Evolutionary conservation across 2,113 vertebrate species (phyloP), one percentile per base, ranked within the genome.

Genomic region (Neogobius melanostomus): DNA sequence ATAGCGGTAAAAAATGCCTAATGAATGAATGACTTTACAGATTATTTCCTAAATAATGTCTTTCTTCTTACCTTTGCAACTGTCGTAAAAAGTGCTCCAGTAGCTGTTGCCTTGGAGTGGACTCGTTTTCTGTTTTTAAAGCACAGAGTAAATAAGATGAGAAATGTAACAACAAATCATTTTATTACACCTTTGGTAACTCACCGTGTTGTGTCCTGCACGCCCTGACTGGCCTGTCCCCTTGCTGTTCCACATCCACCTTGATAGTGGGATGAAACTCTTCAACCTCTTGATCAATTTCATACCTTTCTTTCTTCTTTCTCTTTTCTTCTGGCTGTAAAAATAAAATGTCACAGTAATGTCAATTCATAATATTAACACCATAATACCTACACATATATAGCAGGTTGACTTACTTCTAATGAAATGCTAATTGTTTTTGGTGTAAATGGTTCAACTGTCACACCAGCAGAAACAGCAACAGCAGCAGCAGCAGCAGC

Each of bases 41-140:
- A 2, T 36, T 36, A 36, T 36, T 36, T 36, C 28, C 28, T 4
- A 36, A 36, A 36, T 36, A 36, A 36, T 36, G 3, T 36, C 28
- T 36, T 36, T 36, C 28, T 4, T 4, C 82, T 87, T 86, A 99
- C 98, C 97, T 96, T 75, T 99, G 98, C 51, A 99, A 89, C 85
- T 99, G 96, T 14, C 96, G 95, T 69, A 98, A 90, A 72, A 99
- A 99, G 82, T 99, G 96, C 68, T 99, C 96, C 10, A 99, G 85
- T 28, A 99, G 91, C 17, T 96, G 96, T 74, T 99, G 97, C 16
- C 98, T 95, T 0, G 97, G 98, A 0, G 96, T 97, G 64, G 92
- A 96, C 82, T 99, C 97, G 11, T 87, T 96, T 85, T 98, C 98
- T 92, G 89, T 82, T 92, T 87, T 15, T 63, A 65, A 68, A 12